Evolutionary conservation across 2,797 vertebrate genomes (phyloP).

Genomic region (Bradypus variegatus): DNA sequence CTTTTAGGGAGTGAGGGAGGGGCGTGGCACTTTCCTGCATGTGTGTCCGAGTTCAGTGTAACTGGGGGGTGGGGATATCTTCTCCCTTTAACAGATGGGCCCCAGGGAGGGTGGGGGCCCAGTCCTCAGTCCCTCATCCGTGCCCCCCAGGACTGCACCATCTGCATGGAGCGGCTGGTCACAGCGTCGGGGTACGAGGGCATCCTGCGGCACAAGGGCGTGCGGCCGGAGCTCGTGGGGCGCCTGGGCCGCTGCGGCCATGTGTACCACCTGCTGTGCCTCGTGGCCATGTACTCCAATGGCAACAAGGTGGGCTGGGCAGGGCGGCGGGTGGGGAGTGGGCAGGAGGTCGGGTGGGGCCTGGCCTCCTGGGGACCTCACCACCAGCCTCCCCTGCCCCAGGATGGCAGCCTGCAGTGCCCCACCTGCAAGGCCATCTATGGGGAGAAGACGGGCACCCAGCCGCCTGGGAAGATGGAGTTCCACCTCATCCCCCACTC

Average conservation of each 20-base stretch:
- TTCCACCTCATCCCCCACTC: constrained; percentile 95
- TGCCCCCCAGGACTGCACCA: constrained; percentile 88
- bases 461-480: constrained; percentile 96
- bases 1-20: not conserved
- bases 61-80: not conserved
- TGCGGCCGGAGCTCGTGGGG: constrained; percentile 91
- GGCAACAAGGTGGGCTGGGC: constrained; percentile 83
- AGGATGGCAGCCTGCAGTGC: constrained; percentile 96
- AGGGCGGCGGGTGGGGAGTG: accelerated
- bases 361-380: not conserved
- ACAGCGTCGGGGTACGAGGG: constrained; percentile 93
- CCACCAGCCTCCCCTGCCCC: not conserved
- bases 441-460: constrained; percentile 93
- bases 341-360: not conserved
- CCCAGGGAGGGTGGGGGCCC: not conserved
- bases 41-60: not conserved
- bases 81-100: not conserved
- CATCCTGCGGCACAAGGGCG: constrained; percentile 85
- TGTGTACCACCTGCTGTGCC: constrained; percentile 96
- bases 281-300: constrained; percentile 98
- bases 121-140: not conserved
- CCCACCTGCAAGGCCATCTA: constrained; percentile 97
- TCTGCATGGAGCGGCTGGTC: constrained; percentile 95
- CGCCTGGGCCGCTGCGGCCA: constrained; percentile 95
- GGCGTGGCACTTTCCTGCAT: not conserved